Base-by-base conservation (phyloP, 2,888 invertebrate genomes). In the Tachystola acroxantha region DNA sequence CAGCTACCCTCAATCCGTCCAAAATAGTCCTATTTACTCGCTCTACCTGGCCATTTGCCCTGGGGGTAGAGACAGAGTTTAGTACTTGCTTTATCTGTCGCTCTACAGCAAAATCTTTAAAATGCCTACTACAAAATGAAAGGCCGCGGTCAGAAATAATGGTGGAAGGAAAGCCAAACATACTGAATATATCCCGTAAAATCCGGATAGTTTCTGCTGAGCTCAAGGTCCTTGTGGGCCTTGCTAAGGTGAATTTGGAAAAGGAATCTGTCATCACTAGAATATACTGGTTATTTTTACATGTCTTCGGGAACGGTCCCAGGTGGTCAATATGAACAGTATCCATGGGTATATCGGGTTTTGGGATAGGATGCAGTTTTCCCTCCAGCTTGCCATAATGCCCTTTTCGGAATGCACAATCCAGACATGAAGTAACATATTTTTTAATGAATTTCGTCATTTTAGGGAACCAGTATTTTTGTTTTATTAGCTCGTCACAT, bases 121-220 rank as follows among this genome's bases (percentile, higher is more conserved):
- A 10, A 38, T 41, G 4, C 37, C 40, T 3, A 34, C 24, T 24
- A 2, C 3, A n/a, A 24, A 24, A 24, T 2, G 24, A 7, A 4
- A 4, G 9, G 2, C 24, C 24, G 37, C 26, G 38, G 39, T 46
- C 48, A 1, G 40, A 28, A 1, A 50, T 31, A 6, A 48, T 25
- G 7, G 32, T n/a, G 7, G 39, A 19, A 0, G 45, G 45, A 24
- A 39, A 40, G 1, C 46, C 47, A 28, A 52, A 49, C 3, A 43
- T 27, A 13, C 33, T 14, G 14, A 33, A 33, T 5, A 25, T 14
- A 7, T 14, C 22, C 1, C 5, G 14, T 1, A 33, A 6, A 2
- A 10, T 2, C 6, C 5, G 6, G 1, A 33, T 13, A 1, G n/a
- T 10, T 6, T 25, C 33, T 7, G 3, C 1, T 1, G 33, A 13